Evolutionary conservation across 2,113 vertebrate genomes (phyloP).

Genomic region (Dicerorhinus sumatrensis): DNA sequence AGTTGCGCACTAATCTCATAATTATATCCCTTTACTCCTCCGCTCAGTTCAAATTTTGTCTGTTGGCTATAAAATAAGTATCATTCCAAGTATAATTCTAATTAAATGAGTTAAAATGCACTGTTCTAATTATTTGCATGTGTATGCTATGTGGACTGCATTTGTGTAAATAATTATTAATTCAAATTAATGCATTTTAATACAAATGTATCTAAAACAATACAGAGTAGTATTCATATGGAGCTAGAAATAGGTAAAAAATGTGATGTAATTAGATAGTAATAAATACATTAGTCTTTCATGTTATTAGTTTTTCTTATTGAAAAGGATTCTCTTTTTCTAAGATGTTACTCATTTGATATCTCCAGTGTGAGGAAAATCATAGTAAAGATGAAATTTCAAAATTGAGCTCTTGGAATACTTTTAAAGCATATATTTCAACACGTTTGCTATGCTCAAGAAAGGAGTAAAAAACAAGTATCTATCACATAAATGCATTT

Average conservation of each 20-base stretch:
- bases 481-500: not conserved
- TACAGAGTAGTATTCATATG: not conserved
- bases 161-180: conserved; percentile 63
- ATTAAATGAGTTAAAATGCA: conserved; percentile 60
- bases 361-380: not conserved
- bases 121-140: conserved; percentile 62
- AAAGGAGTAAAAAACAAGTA: not conserved
- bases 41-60: conserved; percentile 65
- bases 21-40: conserved; percentile 70
- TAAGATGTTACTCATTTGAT: not conserved
- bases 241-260: not conserved
- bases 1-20: conserved; percentile 66
- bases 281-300: not conserved
- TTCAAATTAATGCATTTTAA: conserved; percentile 20
- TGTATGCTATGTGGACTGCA: conserved; percentile 56
- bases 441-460: not conserved
- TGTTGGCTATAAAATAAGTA: conserved; percentile 71
- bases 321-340: not conserved
- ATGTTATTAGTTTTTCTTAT: not conserved
- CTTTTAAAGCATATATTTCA: not conserved
- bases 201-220: conserved; percentile 36
- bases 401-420: not conserved
- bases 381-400: not conserved
- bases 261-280: not conserved
- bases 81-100: conserved; percentile 67